Evolutionary conservation across 23 tunicate species (phyloP).

Genomic region (Trididemnum miniatum): DNA sequence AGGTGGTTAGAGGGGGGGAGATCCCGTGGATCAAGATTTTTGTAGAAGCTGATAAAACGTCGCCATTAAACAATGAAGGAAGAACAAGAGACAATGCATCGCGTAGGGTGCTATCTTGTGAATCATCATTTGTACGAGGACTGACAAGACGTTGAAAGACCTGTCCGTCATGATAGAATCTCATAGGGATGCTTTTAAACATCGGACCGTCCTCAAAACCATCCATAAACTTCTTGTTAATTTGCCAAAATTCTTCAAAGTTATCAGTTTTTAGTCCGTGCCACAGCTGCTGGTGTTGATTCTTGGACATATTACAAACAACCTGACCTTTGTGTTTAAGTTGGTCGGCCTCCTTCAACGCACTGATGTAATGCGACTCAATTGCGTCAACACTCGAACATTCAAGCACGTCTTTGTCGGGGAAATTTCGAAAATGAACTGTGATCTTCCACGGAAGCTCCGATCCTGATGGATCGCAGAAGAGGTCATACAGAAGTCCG

Average conservation of each 20-base stretch:
- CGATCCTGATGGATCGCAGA: constrained; percentile 31
- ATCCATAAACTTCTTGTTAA: constrained; percentile 80
- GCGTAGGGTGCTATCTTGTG: constrained; percentile 6
- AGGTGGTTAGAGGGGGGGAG: constrained; percentile 35
- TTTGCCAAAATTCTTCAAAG: constrained; percentile 81
- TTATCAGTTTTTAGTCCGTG: constrained; percentile 75
- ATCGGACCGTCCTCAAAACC: constrained; percentile 31
- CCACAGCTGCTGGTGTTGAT: constrained; percentile 85
- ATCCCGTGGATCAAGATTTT: constrained; percentile 52
- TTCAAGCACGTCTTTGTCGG: constrained; percentile 40
- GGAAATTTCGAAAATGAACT: constrained; percentile 86
- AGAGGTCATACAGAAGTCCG: constrained; percentile 72
- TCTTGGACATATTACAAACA: constrained; percentile 45
- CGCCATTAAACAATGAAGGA: background rate
- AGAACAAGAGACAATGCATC: constrained; percentile 28
- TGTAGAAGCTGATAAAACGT: background rate
- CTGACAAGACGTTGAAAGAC: constrained; percentile 46
- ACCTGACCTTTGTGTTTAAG: constrained; percentile 87
- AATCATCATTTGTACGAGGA: constrained; percentile 18
- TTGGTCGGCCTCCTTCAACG: constrained; percentile 88
- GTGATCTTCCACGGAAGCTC: constrained; percentile 65
- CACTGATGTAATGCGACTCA: constrained; percentile 62
- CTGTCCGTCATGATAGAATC: constrained; percentile 48
- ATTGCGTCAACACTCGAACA: constrained; percentile 55
- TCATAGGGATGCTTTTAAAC: constrained; percentile 70